Base-by-base conservation (phyloP, 2,797 vertebrate genomes). In the Synanceia verrucosa region DNA sequence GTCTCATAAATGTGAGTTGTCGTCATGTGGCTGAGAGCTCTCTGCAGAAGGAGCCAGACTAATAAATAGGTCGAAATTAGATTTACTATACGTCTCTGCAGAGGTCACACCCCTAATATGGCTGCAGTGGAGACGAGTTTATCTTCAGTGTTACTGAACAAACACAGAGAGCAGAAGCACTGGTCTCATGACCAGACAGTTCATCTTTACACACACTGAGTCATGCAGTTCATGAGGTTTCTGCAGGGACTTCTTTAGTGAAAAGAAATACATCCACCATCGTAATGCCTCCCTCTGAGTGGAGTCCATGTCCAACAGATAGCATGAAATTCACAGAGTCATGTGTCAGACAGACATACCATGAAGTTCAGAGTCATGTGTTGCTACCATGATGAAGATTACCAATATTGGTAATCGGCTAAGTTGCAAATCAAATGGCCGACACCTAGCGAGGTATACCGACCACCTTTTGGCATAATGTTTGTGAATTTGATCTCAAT, bases 21-120 rank as follows among this genome's bases (percentile, higher is more conserved):
- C n/a, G 48, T 61, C 73, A 53, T 75, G 48, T 80, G 60, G 70
- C 31, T 55, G 19, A 9, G n/a, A 12, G 21, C 44, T 56, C 16
- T 31, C 19, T 52, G 41, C 33, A 41, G 46, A 37, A 62, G 43
- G 14, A 70, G 33, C 37, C 60, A 14, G 67, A 66, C 56, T 12
- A 18, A 68, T 47, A 41, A 50, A 74, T 1, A 0, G 6, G 24
- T 50, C 47, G 6, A 37, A 69, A 60, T 66, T 4, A 36, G 61
- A 50, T 65, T 65, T 48, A 18, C 12, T 28, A 26, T 5, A 5
- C 3, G 36, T 16, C 39, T 69, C 18, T 51, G 37, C 51, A 63
- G 47, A 62, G 75, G 72, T 70, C 65, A 57, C 0, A 8, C 3
- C 55, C 4, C 23, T 18, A 43, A 50, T 29, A 26, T 4, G 12